A percentile compares a stretch with the other conserved stretches of the same genome.
Evolutionary conservation across 2,888 invertebrate species (phyloP).

Genomic region (Ctenicera cuprea): DNA sequence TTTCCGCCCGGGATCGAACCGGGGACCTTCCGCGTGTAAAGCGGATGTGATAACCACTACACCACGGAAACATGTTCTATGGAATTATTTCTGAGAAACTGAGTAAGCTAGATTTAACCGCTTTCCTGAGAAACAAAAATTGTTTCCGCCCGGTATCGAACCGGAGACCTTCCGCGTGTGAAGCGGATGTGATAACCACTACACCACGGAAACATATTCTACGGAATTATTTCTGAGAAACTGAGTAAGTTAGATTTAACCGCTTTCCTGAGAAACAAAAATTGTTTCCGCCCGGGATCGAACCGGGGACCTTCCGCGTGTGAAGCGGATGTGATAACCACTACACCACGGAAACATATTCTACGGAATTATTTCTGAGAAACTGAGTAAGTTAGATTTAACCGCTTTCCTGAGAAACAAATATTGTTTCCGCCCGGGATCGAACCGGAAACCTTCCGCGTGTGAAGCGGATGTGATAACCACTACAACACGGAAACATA

Average conservation of each 20-base stretch:
- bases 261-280: too few species aligned
- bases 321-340: slow-evolving; percentile 94
- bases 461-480: slow-evolving; percentile 94
- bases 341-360: slow-evolving; percentile 76
- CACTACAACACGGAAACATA: slow-evolving; percentile 86
- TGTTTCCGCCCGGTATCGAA: not conserved
- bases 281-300: slow-evolving; percentile 84
- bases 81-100: too few species aligned
- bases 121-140: too few species aligned
- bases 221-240: not conserved
- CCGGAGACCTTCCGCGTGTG: slow-evolving; percentile 85
- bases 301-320: slow-evolving; percentile 94
- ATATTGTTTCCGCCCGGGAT: slow-evolving; percentile 89
- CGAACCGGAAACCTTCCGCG: slow-evolving; percentile 94
- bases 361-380: not conserved
- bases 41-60: slow-evolving; percentile 94
- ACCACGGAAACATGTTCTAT: slow-evolving; percentile 67
- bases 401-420: not conserved
- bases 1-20: slow-evolving; percentile 93
- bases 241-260: not conserved
- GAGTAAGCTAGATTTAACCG: too few species aligned
- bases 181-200: slow-evolving; percentile 81
- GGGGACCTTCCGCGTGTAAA: slow-evolving; percentile 94
- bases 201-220: slow-evolving; percentile 77
- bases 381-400: not conserved